These are phyloP conservation scores for Diploptera punctata DNA, from an alignment of 2,888 invertebrate species.

Conservation along the genomic window DNA sequence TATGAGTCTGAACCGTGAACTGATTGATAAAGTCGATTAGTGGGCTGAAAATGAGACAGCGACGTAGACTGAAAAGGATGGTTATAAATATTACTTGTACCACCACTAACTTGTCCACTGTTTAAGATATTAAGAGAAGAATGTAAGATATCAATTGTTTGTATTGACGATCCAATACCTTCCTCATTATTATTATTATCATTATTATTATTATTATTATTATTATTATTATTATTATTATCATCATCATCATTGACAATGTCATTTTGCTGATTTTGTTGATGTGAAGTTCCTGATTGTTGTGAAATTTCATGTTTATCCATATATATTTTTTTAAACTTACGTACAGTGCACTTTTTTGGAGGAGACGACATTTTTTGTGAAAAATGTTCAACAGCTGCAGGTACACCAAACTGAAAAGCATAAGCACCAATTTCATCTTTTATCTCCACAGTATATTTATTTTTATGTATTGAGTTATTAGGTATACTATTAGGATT, in stretches of 20 bases:
- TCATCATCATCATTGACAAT: background rate
- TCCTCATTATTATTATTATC: conserved; percentile 38
- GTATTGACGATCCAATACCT: conserved; percentile 34
- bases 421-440: conserved; percentile 48
- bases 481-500: background rate
- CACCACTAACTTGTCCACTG: conserved; percentile 41
- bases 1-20: conserved; percentile 10
- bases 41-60: conserved; percentile 37
- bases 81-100: conserved; percentile 41
- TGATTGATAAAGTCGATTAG: background rate
- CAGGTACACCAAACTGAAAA: conserved; percentile 42
- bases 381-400: conserved; percentile 46
- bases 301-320: conserved; percentile 39
- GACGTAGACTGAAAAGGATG: conserved; percentile 40
- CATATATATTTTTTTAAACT: conserved; percentile 46
- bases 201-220: too few species aligned
- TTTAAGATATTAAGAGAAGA: conserved; percentile 44
- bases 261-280: conserved; percentile 3
- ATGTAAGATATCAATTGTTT: conserved; percentile 45
- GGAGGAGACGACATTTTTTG: conserved; percentile 46
- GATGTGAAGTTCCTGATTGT: background rate
- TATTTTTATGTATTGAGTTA: conserved; percentile 11
- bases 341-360: conserved; percentile 47
- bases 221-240: too few species aligned
- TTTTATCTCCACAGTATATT: conserved; percentile 42